Conservation (phyloP, 2,113 vertebrate species). For the Donacobius atricapilla region DNA sequence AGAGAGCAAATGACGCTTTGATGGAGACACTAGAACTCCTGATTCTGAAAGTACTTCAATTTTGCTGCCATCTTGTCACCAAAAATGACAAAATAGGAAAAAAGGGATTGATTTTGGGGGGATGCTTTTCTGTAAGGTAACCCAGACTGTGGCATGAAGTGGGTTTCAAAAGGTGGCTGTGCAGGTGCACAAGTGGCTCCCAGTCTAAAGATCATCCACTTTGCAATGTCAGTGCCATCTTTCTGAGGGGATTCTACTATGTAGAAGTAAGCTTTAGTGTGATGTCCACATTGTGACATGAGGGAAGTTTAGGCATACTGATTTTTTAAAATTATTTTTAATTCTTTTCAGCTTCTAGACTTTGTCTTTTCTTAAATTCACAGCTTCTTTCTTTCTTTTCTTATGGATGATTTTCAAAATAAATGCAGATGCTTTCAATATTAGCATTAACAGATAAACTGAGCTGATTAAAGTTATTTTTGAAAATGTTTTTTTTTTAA, state of each 20-base stretch:
- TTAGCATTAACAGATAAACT: constrained; percentile 6
- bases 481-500: not conserved
- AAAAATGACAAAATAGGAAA: not conserved
- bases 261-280: not conserved
- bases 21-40: not conserved
- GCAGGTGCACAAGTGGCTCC: not conserved
- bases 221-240: not conserved
- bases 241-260: not conserved
- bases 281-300: not conserved
- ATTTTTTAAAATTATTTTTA: not conserved
- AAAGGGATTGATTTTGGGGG: not conserved
- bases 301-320: not conserved
- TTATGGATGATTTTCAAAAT: not conserved
- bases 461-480: constrained; percentile 9
- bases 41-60: not conserved
- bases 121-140: not conserved
- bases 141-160: not conserved
- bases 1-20: not conserved
- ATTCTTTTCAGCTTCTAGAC: not conserved
- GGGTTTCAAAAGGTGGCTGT: not conserved
- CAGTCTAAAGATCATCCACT: not conserved
- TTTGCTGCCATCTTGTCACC: not conserved
- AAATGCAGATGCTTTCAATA: not conserved
- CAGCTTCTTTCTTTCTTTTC: not conserved
- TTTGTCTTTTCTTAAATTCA: not conserved